Evolutionary conservation across 2,888 invertebrate species (phyloP).

Genomic region (Cylloceria caligata): DNA sequence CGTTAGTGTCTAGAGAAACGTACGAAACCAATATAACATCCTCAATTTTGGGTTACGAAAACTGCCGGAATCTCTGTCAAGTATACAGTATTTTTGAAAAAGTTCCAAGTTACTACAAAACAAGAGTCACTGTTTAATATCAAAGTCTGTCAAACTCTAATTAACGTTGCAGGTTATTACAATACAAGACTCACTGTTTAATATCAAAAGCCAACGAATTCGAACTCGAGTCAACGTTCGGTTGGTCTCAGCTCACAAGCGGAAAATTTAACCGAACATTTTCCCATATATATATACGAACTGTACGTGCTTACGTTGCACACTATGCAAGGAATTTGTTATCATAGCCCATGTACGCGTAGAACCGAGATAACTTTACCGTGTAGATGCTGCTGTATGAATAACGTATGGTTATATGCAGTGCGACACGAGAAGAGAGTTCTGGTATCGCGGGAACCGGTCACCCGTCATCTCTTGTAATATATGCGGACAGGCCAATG

Average conservation of each 20-base stretch:
- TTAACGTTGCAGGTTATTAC: not conserved
- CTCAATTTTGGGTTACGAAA: not conserved
- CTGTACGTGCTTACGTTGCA: not conserved
- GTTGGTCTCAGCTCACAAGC: not conserved
- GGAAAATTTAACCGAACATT: constrained; percentile 13
- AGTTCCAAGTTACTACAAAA: not conserved
- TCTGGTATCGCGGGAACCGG: constrained; percentile 11
- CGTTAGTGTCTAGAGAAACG: not conserved
- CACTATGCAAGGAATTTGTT: not conserved
- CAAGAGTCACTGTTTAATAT: not conserved
- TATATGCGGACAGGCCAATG: not conserved
- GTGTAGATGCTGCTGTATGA: not conserved
- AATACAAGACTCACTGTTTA: not conserved
- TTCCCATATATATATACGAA: not conserved
- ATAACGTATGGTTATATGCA: not conserved
- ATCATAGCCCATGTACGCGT: not conserved
- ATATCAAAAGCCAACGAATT: not conserved
- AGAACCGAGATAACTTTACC: constrained; percentile 11
- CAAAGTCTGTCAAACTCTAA: not conserved
- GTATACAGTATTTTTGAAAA: not conserved
- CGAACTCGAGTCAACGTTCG: not conserved
- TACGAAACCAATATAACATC: not conserved
- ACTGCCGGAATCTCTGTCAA: no score
- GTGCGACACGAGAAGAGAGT: not conserved
- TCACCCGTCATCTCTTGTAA: constrained; percentile 9